A percentile compares a stretch with the other conserved stretches of the same genome.
Conservation (phyloP, 2,113 vertebrate species). For the Gymnogyps californianus region DNA sequence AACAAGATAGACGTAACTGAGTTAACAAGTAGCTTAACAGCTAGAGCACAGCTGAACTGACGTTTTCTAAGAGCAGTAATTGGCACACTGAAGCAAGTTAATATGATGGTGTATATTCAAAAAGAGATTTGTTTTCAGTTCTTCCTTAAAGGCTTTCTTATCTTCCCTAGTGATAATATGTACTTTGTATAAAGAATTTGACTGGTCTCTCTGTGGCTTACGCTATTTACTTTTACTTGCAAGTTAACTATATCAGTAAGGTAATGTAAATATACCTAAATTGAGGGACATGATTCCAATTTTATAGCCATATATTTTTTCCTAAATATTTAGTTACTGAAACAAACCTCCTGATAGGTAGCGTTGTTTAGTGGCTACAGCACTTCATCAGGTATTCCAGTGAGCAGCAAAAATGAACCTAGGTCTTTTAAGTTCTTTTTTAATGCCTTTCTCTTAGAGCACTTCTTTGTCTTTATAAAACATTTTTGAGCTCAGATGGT, state of each 20-base stretch:
- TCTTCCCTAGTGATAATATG: constrained; percentile 13
- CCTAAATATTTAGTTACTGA: neutral
- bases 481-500: neutral
- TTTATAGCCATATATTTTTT: neutral
- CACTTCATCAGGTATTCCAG: neutral
- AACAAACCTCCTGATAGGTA: neutral
- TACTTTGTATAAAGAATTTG: neutral
- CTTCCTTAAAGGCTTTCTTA: constrained; percentile 15
- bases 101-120: neutral
- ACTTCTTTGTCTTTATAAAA: neutral
- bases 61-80: neutral
- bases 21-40: neutral
- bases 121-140: constrained; percentile 26
- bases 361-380: neutral
- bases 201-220: constrained; percentile 10
- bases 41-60: neutral
- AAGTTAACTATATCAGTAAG: neutral
- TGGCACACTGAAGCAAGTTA: neutral
- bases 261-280: neutral
- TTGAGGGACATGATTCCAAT: neutral
- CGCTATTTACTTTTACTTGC: neutral
- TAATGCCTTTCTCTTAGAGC: neutral
- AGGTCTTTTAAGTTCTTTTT: neutral
- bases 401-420: neutral
- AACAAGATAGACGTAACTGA: neutral